These are phyloP conservation scores for Arbacia lixula DNA, from an alignment of 53 echinoderm and acorn worm genomes.

Conservation along the genomic window DNA sequence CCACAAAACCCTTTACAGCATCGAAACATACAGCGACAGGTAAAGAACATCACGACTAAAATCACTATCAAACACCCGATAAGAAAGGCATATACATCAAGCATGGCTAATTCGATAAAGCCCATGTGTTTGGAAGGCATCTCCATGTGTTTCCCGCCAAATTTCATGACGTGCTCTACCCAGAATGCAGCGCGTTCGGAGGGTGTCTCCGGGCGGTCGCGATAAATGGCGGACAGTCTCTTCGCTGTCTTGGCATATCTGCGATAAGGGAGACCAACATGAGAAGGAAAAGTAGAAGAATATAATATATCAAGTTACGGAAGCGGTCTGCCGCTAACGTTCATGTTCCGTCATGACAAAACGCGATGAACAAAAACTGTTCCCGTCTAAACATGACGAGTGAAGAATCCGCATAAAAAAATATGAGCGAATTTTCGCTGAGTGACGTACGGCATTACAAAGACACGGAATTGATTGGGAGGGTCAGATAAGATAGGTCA, in stretches of 20 bases:
- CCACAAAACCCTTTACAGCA: no score
- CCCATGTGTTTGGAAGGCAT: slow-evolving; percentile 3
- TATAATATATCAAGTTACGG: no score
- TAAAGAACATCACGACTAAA: background rate
- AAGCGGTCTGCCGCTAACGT: no score
- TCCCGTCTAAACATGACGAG: background rate
- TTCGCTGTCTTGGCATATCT: slow-evolving; percentile 36
- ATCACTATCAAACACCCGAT: background rate
- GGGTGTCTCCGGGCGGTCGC: slow-evolving; percentile 51
- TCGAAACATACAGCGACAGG: slow-evolving; percentile 10
- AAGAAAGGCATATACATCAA: slow-evolving; percentile 21
- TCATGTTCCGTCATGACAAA: no score
- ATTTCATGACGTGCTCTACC: slow-evolving; percentile 66
- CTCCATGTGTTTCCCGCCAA: slow-evolving; percentile 53
- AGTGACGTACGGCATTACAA: no score
- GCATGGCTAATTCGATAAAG: slow-evolving; percentile 15
- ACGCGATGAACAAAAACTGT: background rate
- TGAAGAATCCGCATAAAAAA: background rate
- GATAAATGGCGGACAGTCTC: slow-evolving; percentile 46
- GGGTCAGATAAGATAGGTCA: no score
- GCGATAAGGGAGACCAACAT: background rate
- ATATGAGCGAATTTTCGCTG: no score
- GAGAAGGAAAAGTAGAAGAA: no score
- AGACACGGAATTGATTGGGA: no score
- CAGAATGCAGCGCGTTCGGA: slow-evolving; percentile 58